Percentiles rank a stretch among this genome's conserved stretches.
Conservation (phyloP, 2,113 vertebrate genomes). For the Actenoides lindsayi region DNA sequence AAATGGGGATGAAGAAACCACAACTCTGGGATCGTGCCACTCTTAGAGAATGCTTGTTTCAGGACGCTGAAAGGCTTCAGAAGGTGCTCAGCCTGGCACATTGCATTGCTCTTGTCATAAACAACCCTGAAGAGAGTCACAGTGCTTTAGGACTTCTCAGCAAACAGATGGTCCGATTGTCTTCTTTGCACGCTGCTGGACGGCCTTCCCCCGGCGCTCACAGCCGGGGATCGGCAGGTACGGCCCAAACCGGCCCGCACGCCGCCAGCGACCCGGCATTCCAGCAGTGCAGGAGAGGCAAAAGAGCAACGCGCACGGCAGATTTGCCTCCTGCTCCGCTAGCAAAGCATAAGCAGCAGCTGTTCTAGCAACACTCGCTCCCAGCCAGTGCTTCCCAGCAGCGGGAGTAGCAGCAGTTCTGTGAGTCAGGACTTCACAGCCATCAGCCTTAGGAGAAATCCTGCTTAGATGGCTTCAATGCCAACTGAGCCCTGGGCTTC, state of each 20-base stretch:
- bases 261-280: too few relatives aligned
- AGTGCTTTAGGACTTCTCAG: background rate
- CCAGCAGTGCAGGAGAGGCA: background rate
- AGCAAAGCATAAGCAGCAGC: background rate
- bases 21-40: background rate
- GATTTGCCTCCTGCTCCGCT: background rate
- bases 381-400: background rate
- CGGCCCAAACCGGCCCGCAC: background rate
- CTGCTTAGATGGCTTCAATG: background rate
- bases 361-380: background rate
- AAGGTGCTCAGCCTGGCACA: background rate
- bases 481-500: background rate
- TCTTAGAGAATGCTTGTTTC: background rate
- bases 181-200: background rate
- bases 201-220: fast-evolving
- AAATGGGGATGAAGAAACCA: background rate
- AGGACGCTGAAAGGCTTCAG: background rate
- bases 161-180: background rate
- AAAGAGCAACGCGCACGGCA: background rate
- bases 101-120: background rate
- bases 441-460: background rate
- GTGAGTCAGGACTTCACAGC: background rate
- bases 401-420: background rate
- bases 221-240: background rate
- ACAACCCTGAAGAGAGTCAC: background rate